A percentile compares a stretch with the other conserved stretches of the same genome.
Evolutionary conservation across 2,888 invertebrate species (phyloP).

Genomic region (Pteria penguin): DNA sequence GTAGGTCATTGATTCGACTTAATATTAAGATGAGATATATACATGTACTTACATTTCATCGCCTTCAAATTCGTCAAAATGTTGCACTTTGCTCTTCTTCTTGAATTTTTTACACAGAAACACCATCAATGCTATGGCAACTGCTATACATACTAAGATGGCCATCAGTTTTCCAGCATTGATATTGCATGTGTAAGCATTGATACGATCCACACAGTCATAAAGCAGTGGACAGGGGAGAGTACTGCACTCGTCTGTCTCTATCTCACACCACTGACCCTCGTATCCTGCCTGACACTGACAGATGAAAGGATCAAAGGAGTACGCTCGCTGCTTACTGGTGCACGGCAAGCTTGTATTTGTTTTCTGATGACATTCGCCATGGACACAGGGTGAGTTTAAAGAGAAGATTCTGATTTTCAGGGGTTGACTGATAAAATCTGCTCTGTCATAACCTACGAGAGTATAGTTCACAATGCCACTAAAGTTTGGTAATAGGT

Average conservation of each 20-base stretch:
- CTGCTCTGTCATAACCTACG: conserved; percentile 18
- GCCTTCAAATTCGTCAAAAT: too few relatives aligned
- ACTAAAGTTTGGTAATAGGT: conserved; percentile 12
- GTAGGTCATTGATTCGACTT: too few relatives aligned
- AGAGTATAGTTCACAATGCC: conserved; percentile 26
- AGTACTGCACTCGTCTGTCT: conserved; percentile 51
- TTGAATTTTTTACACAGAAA: not conserved
- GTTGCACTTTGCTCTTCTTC: not conserved
- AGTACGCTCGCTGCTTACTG: conserved; percentile 38
- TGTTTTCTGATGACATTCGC: conserved; percentile 41
- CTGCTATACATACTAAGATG: not conserved
- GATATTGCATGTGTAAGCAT: conserved; percentile 51
- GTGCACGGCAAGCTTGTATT: conserved; percentile 34
- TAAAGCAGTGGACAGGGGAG: conserved; percentile 51
- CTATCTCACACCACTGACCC: conserved; percentile 53
- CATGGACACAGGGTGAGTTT: conserved; percentile 50
- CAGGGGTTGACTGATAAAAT: conserved; percentile 17
- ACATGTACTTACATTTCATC: too few relatives aligned
- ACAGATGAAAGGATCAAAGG: conserved; percentile 49
- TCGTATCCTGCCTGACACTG: conserved; percentile 54
- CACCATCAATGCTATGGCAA: conserved; percentile 10
- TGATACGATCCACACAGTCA: conserved; percentile 53
- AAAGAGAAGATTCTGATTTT: conserved; percentile 24
- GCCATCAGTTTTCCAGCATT: conserved; percentile 43
- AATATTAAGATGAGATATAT: too few relatives aligned